Evolutionary conservation across 2,888 invertebrate species (phyloP).

Genomic region (Ceraclea dissimilis): DNA sequence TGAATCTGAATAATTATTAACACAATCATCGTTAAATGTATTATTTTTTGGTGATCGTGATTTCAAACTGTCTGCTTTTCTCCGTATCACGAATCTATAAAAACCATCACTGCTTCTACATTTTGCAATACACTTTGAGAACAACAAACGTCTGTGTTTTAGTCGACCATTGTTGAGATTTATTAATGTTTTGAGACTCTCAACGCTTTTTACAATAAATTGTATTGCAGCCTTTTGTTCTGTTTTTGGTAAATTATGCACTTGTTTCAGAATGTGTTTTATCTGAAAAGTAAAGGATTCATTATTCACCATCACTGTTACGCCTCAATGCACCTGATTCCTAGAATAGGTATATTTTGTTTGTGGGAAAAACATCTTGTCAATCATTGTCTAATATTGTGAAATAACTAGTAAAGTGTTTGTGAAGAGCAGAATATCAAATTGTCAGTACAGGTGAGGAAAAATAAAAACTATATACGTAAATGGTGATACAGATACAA

Average conservation of each 20-base stretch:
- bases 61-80: background rate
- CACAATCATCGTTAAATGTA: background rate
- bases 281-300: constrained; percentile 12
- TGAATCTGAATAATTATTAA: background rate
- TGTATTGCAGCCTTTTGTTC: constrained; percentile 11
- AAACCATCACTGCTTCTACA: background rate
- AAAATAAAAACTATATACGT: too few species aligned
- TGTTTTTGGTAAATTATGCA: constrained; percentile 4
- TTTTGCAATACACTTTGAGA: background rate
- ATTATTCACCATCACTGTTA: too few species aligned
- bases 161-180: background rate
- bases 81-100: background rate
- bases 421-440: too few species aligned
- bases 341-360: too few species aligned
- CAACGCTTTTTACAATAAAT: constrained; percentile 9
- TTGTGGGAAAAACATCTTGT: too few species aligned
- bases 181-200: constrained; percentile 5
- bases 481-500: too few species aligned
- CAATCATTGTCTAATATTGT: too few species aligned
- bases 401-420: too few species aligned
- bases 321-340: too few species aligned
- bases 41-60: background rate
- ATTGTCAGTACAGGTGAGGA: too few species aligned
- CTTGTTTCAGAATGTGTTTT: constrained; percentile 9
- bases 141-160: too few species aligned